Base-by-base conservation (phyloP, 2,888 invertebrate species). In the Latrodectus elegans region DNA sequence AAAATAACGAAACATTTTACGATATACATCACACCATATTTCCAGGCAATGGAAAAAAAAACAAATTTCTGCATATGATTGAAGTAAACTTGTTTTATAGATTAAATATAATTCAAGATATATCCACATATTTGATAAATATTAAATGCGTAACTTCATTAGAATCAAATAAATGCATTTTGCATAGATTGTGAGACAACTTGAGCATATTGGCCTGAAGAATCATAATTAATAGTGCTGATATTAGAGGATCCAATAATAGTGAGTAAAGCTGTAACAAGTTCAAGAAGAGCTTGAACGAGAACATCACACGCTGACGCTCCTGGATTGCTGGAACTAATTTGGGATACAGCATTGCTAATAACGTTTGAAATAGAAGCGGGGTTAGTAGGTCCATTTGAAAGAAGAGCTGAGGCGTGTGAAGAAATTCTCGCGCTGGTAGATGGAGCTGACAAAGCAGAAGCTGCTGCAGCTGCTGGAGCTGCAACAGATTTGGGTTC, bases 271-370 rank as follows among this genome's bases (percentile, higher is more conserved):
- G 71, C 71, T 14, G 71, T 49, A 8, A 71, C 51, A n/a, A 71
- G 49, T 38, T 71, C 71, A 26, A 71, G 49, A 14, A 71, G 71
- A 51, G 38, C 51, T 71, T 71, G 71, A 49, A 71, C 71, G 8
- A 71, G 71, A 38, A 71, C 71, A 71, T 71, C 71, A 38, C 71
- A 71, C 15, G 49, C 71, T 12, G 71, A 71, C 6, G 49, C 14
- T 49, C 71, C 71, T 15, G 71, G 71, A 71, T 38, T 71, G 12
- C 12, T 14, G 12, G 38, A 11, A 15, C 49, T 49, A 15, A 71
- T n/a, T 49, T 38, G 51, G 49, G 71, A 38, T 4, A n/a, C 71
- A 22, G 49, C 12, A 49, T 71, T 71, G 4, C 49, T 49, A n/a
- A 71, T 71, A 38, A 71, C 51, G n/a, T 38, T 71, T 11, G 71